Percentiles rank a stretch among this genome's conserved stretches.
phyloP scores from a whole-genome alignment of 2,797 vertebrate species.

The Xenentodon cancila region DNA sequence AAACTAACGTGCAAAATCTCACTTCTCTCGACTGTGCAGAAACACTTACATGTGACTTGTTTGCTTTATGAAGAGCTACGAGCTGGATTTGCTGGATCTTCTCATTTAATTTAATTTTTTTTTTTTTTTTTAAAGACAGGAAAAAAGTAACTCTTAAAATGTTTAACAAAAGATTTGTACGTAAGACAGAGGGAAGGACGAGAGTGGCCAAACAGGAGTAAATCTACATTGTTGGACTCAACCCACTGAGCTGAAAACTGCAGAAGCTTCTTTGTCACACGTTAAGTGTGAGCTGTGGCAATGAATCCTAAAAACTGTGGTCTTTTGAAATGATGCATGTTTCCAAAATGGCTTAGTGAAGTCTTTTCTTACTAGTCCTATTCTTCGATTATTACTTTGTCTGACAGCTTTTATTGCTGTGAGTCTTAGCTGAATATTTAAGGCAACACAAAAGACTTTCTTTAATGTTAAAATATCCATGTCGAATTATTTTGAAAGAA shows the following conservation, averaged over 20 bases:
- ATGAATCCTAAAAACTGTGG: constrained; percentile 8
- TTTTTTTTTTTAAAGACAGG: not conserved
- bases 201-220: too few relatives aligned
- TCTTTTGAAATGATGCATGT: not conserved
- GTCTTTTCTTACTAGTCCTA: constrained; percentile 19
- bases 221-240: too few relatives aligned
- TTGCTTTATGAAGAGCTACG: not conserved
- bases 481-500: too few relatives aligned
- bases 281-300: constrained; percentile 25
- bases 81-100: not conserved
- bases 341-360: constrained; percentile 6
- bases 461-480: too few relatives aligned
- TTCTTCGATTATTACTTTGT: not conserved
- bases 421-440: constrained; percentile 6
- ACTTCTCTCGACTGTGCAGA: not conserved
- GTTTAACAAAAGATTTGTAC: not conserved
- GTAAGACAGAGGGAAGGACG: not conserved
- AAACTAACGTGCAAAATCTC: not conserved
- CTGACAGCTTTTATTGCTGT: not conserved
- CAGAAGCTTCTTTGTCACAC: too few relatives aligned
- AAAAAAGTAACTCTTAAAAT: not conserved
- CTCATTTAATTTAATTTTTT: not conserved
- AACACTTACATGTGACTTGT: not conserved
- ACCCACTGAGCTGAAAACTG: too few relatives aligned
- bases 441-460: too few relatives aligned